These are phyloP conservation scores for Leptogaster cylindrica DNA, from an alignment of 2,888 invertebrate genomes.

Conservation along the genomic window DNA sequence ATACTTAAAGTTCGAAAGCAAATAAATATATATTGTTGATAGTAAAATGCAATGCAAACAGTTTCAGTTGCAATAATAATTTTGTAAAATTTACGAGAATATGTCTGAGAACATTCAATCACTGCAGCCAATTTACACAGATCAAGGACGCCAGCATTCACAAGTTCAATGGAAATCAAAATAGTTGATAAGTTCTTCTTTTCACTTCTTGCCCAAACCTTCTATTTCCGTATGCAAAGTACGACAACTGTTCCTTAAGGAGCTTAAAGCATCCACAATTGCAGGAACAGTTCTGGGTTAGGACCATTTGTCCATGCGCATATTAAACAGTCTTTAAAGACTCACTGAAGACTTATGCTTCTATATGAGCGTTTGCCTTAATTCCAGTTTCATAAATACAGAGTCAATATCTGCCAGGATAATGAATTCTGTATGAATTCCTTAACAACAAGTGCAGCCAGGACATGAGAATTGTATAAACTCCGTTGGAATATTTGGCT, in stretches of 20 bases:
- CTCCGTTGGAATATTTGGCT: not conserved
- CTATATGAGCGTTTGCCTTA: conserved; percentile 21
- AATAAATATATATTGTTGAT: too few species aligned
- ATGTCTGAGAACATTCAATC: too few species aligned
- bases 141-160: too few species aligned
- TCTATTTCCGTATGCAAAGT: too few species aligned
- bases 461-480: conserved; percentile 7
- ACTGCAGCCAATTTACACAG: too few species aligned
- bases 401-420: conserved; percentile 31
- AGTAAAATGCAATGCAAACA: too few species aligned
- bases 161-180: too few species aligned
- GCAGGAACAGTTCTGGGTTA: conserved; percentile 7
- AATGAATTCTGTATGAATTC: conserved; percentile 40
- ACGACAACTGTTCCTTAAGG: conserved; percentile 16
- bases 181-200: too few species aligned
- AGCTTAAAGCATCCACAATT: conserved; percentile 2
- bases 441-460: conserved; percentile 36
- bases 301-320: not conserved
- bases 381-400: not conserved
- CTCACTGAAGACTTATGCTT: not conserved
- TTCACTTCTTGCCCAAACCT: too few species aligned
- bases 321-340: conserved; percentile 1
- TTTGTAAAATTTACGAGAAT: too few species aligned
- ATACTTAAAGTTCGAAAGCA: too few species aligned
- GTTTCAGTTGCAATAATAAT: too few species aligned